Evolutionary conservation across 2,797 vertebrate genomes (phyloP).

Genomic region (Manis crassicaudata): DNA sequence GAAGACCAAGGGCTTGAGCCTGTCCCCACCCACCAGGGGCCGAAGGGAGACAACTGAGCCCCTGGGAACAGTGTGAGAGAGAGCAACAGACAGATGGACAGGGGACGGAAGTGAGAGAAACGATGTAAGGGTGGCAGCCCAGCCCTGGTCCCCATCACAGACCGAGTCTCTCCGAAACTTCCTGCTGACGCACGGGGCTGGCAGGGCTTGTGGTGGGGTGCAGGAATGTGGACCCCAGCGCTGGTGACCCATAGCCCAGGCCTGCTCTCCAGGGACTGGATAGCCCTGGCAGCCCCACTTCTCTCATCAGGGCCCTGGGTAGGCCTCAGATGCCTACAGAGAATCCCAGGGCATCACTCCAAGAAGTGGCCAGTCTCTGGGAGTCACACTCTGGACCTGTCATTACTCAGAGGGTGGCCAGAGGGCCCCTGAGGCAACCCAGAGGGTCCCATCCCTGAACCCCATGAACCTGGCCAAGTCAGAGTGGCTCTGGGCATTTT

Average conservation of each 20-base stretch:
- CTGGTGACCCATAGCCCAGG: neutral
- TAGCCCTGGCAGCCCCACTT: too few relatives aligned
- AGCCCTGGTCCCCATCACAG: accelerated
- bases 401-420: neutral
- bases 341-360: neutral
- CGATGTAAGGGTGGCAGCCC: neutral
- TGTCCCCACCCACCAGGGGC: neutral
- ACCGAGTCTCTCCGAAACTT: neutral
- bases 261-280: neutral
- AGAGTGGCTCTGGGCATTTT: neutral
- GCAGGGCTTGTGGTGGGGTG: neutral
- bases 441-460: neutral
- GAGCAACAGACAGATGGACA: neutral
- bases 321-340: neutral
- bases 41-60: neutral
- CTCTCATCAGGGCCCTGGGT: neutral
- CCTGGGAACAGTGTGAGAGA: neutral
- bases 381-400: neutral
- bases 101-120: too few relatives aligned
- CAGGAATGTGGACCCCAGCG: neutral
- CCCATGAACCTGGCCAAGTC: neutral
- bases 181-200: neutral
- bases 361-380: neutral
- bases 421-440: neutral
- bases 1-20: neutral